phyloP scores from a whole-genome alignment of 2,113 vertebrate species.

The Crotalus tigris region DNA sequence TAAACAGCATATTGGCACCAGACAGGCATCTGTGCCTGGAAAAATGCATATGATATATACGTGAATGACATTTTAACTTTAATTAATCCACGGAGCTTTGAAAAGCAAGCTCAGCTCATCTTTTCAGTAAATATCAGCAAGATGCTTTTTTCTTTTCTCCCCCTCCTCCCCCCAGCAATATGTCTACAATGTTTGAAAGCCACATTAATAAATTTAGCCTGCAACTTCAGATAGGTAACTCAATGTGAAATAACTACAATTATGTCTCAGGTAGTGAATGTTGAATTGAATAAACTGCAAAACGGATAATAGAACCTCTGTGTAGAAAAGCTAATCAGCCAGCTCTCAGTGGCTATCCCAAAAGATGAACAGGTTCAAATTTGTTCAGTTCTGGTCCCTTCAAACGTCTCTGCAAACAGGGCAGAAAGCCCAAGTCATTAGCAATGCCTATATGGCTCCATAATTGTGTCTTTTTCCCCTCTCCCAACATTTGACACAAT shows the following conservation, averaged over 20 bases:
- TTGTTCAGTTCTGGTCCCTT: not conserved
- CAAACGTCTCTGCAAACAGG: not conserved
- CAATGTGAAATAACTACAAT: not conserved
- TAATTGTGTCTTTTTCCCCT: not conserved
- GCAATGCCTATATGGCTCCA: not conserved
- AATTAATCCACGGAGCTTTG: slow-evolving; percentile 65
- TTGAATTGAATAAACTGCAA: not conserved
- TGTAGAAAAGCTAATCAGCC: not conserved
- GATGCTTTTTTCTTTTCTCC: not conserved
- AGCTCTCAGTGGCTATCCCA: not conserved
- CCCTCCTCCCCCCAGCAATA: slow-evolving; percentile 7
- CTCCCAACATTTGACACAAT: not conserved
- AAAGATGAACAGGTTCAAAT: not conserved
- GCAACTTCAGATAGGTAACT: not conserved
- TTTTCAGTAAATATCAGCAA: slow-evolving; percentile 65
- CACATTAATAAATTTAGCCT: not conserved
- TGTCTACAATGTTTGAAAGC: slow-evolving; percentile 23
- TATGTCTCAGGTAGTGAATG: not conserved
- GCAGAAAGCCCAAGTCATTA: not conserved
- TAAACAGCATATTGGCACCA: slow-evolving; percentile 73
- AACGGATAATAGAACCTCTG: not conserved
- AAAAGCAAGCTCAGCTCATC: slow-evolving; percentile 63
- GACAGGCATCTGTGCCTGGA: slow-evolving; percentile 69
- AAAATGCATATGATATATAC: slow-evolving; percentile 69
- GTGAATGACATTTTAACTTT: slow-evolving; percentile 72